A percentile compares a stretch with the other conserved stretches of the same genome.
Evolutionary conservation across 2,113 vertebrate species (phyloP).

Genomic region (Glaucidium brasilianum): DNA sequence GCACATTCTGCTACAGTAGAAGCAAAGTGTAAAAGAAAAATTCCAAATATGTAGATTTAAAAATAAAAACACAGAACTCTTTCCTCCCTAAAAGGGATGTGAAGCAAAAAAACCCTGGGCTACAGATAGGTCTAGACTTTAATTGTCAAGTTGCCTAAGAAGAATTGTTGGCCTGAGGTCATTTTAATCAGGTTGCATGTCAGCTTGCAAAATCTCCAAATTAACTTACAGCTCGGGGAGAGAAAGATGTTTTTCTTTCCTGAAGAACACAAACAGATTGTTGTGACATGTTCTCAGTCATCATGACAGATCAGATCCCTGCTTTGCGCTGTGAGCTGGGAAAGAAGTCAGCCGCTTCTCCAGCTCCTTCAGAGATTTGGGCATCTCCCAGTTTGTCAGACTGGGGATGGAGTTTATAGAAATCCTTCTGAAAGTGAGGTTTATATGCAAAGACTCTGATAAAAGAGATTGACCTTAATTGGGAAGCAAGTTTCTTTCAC

Average conservation of each 20-base stretch:
- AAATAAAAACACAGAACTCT: constrained; percentile 49
- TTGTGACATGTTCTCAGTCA: constrained; percentile 78
- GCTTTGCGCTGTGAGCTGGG: constrained; percentile 3
- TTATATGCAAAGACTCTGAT: constrained; percentile 47
- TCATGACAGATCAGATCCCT: constrained; percentile 74
- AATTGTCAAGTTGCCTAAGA: constrained; percentile 62
- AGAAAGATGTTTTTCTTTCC: constrained; percentile 75
- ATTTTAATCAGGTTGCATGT: constrained; percentile 79
- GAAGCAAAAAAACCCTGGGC: background rate
- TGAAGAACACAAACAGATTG: constrained; percentile 76
- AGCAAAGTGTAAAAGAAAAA: constrained; percentile 35
- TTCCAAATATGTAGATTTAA: constrained; percentile 64
- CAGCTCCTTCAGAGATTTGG: constrained; percentile 52
- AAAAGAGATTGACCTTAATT: constrained; percentile 55
- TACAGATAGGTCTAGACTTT: constrained; percentile 63
- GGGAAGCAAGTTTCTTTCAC: constrained; percentile 50
- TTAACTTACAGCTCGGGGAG: constrained; percentile 72
- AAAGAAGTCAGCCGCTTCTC: constrained; percentile 41
- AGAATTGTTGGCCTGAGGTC: constrained; percentile 71
- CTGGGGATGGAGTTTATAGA: constrained; percentile 40
- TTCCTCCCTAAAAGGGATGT: constrained; percentile 18
- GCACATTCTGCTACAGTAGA: constrained; percentile 42
- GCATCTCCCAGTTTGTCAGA: constrained; percentile 59
- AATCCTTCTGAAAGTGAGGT: constrained; percentile 55
- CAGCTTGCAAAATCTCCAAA: constrained; percentile 78